Evolutionary conservation across 1,140 invertebrate genomes (phyloP), one percentile per base, ranked within the genome.

Genomic region (Drosophila persimilis): DNA sequence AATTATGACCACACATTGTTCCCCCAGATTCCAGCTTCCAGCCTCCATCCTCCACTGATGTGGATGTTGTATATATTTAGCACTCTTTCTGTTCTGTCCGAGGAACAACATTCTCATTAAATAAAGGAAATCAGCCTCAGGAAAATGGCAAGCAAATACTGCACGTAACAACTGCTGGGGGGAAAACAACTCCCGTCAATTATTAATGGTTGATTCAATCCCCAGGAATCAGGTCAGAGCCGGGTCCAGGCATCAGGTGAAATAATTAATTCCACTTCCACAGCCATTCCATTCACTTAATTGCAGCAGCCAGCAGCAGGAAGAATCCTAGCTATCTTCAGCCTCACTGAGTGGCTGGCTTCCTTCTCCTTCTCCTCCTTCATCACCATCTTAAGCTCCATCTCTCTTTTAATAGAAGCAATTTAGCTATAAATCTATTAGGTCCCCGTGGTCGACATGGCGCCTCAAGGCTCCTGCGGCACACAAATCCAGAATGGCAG

Each of bases 1-100:
- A 81, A 88, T 88, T 73, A 86, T 88, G 78, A 66, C 62, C 77
- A 85, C 70, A 77, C 77, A 73, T 66, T 81, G 77, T 80, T 80
- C 67, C 56, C 24, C 47, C 50, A 56, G 57, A 75, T 78, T 65
- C 50, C 64, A 59, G 45, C 29, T 7, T 29, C 29, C 29, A 29
- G 6, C 6, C 2, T 7, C 7, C 29, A 29, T 8, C 31, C 8
- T 9, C 31, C 31, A 69, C 56, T 69, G 67, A 69, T 63, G 65
- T 6, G 1, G 6, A 29, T 29, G 2, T 20, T 20, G 3, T 4
- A 39, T 70, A 70, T 47, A 70, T 70, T 69, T 53, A 70, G 63
- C 66, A 57, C 64, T 70, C 64, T 50, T 64, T 17, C 3, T 39
- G 35, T 5, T 3, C 35, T 39, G 35, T 13, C 35, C 35, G 31